Percentiles rank a stretch among this genome's conserved stretches.
These are phyloP conservation scores for Cebidichthys violaceus DNA, from an alignment of 2,113 vertebrate species.

Conservation along the genomic window DNA sequence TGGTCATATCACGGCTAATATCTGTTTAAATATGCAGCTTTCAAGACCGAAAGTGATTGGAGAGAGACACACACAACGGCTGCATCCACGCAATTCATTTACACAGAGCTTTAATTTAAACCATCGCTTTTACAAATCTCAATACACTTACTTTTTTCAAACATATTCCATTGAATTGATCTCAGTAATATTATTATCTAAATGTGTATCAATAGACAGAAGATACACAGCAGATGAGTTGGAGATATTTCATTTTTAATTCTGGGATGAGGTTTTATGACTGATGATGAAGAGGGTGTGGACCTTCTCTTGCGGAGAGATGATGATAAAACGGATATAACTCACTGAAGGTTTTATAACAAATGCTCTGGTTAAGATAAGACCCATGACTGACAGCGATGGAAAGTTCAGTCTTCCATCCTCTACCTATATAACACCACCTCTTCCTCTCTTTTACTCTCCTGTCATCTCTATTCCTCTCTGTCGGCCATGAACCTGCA, in stretches of 20 bases:
- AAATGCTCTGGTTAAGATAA: slow-evolving; percentile 56
- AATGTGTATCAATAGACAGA: slow-evolving; percentile 47
- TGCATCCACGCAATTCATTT: slow-evolving; percentile 18
- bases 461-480: slow-evolving; percentile 59
- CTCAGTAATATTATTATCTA: slow-evolving; percentile 27
- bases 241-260: not conserved
- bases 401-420: slow-evolving; percentile 51
- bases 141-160: slow-evolving; percentile 32
- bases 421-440: slow-evolving; percentile 51
- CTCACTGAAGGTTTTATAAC: slow-evolving; percentile 56
- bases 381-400: slow-evolving; percentile 46
- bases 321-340: slow-evolving; percentile 66
- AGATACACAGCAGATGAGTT: slow-evolving; percentile 54
- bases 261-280: slow-evolving; percentile 43
- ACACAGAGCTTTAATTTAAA: slow-evolving; percentile 41
- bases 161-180: slow-evolving; percentile 28
- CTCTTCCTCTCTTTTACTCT: slow-evolving; percentile 48
- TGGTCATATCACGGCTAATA: slow-evolving; percentile 67
- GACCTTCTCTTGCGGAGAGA: slow-evolving; percentile 40
- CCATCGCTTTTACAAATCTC: slow-evolving; percentile 39
- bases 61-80: slow-evolving; percentile 45
- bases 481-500: slow-evolving; percentile 49
- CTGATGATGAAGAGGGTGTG: slow-evolving; percentile 63
- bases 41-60: slow-evolving; percentile 43
- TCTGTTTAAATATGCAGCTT: slow-evolving; percentile 67